Percentiles rank a stretch among this genome's conserved stretches.
These are phyloP conservation scores for Smithornis capensis DNA, from an alignment of 2,113 vertebrate genomes.

Conservation along the genomic window DNA sequence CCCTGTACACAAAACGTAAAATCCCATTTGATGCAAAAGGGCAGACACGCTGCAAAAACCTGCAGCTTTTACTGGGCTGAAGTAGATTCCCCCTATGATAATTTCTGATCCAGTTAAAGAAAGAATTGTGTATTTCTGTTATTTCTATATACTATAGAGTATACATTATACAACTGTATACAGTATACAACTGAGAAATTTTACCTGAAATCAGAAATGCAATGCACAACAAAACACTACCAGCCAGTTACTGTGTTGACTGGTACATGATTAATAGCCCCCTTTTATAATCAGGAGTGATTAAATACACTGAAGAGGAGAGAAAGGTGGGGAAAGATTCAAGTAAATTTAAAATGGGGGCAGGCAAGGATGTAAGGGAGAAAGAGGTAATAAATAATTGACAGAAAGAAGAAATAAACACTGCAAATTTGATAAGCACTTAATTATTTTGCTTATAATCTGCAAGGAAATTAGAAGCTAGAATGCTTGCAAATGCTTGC, in stretches of 20 bases:
- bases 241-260: neutral
- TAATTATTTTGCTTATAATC: conserved; percentile 17
- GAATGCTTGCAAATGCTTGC: neutral
- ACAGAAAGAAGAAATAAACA: neutral
- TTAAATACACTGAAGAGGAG: neutral
- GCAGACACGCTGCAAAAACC: neutral
- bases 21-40: neutral
- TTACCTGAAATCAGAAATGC: neutral
- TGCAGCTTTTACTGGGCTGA: neutral
- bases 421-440: neutral
- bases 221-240: neutral
- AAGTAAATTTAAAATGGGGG: neutral
- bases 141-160: neutral
- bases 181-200: neutral
- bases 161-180: too few relatives aligned
- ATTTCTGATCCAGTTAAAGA: neutral
- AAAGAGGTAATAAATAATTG: neutral
- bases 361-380: neutral
- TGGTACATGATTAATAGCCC: neutral
- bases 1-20: neutral
- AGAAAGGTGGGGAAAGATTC: neutral
- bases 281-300: neutral
- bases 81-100: neutral
- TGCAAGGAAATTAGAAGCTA: neutral
- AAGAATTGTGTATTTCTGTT: neutral